Base-by-base conservation (phyloP, 1,140 invertebrate genomes). In the Heliconius himera region DNA sequence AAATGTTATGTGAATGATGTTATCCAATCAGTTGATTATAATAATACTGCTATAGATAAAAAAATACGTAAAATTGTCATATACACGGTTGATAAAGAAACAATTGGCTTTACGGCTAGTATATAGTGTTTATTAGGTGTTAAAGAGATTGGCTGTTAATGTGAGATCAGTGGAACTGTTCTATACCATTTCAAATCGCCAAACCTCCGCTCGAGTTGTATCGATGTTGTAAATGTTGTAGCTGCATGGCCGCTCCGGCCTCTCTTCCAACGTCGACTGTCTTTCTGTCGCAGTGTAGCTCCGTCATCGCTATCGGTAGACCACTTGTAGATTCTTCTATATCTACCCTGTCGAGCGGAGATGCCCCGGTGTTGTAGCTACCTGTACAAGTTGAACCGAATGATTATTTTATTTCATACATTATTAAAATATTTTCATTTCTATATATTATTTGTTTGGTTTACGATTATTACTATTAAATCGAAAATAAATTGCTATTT, bases 201-300 rank as follows among this genome's bases (percentile, higher is more conserved):
- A 84, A 80, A 84, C 87, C 91, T 94, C 90, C 92, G 93, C 91
- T 93, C 90, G 88, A 90, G 87, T 86, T 91, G 85, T 89, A 85
- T 94, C 88, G 91, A 93, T 94, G 93, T 94, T 94, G 93, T 94
- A 89, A 88, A 89, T 92, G 92, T 93, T 91, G 92, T 93, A 93
- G 92, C 89, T 93, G 91, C 91, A 94, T 94, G 88, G 91, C 90
- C 91, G 84, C 88, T 90, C 85, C 88, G 91, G 90, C 91, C 86
- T 85, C 88, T 93, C 92, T 91, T 92, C 92, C 86, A 87, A 88
- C 83, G 87, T 92, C 86, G 86, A 89, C 88, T 90, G 82, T 89
- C 88, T 89, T 87, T 92, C 86, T 91, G 88, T 91, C 87, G 90
- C 90, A 93, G 89, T 89, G 89, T 91, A 93, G 91, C 82, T 85